Evolutionary conservation across 2,797 vertebrate species (phyloP).

Genomic region (Erpetoichthys calabaricus): DNA sequence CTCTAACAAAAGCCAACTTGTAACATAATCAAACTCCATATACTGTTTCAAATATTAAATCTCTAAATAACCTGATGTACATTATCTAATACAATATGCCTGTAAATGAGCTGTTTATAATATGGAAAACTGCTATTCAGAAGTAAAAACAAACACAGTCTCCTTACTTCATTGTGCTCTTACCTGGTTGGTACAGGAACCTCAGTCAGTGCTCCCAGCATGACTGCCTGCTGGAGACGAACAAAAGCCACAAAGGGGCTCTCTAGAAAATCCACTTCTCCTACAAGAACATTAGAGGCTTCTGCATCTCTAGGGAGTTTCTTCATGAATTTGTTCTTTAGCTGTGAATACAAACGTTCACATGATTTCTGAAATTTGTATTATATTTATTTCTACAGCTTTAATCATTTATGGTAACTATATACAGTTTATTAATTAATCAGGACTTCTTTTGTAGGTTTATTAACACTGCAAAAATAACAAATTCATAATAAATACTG

Average conservation of each 20-base stretch:
- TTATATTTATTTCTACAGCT: not conserved
- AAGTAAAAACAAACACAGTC: not conserved
- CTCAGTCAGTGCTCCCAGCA: conserved; percentile 90
- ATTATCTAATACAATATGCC: no score
- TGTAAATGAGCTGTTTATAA: no score
- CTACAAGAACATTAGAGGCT: conserved; percentile 92
- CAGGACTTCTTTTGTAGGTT: no score
- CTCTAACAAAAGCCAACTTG: no score
- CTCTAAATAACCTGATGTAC: no score
- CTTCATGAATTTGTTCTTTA: conserved; percentile 98
- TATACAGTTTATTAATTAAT: no score
- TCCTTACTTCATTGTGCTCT: conserved; percentile 4
- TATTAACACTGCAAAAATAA: no score
- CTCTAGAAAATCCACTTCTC: conserved; percentile 92
- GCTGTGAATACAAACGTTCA: conserved; percentile 35
- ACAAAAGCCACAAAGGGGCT: conserved; percentile 87
- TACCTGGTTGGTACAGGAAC: conserved; percentile 95
- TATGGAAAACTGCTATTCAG: no score
- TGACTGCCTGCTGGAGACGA: conserved; percentile 85
- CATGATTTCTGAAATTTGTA: not conserved
- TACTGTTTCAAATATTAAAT: no score
- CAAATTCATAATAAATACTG: no score
- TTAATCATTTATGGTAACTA: no score
- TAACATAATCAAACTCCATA: no score
- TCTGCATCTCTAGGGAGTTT: conserved; percentile 92